phyloP scores from a whole-genome alignment of 2,113 vertebrate genomes.

The Nibea coibor region DNA sequence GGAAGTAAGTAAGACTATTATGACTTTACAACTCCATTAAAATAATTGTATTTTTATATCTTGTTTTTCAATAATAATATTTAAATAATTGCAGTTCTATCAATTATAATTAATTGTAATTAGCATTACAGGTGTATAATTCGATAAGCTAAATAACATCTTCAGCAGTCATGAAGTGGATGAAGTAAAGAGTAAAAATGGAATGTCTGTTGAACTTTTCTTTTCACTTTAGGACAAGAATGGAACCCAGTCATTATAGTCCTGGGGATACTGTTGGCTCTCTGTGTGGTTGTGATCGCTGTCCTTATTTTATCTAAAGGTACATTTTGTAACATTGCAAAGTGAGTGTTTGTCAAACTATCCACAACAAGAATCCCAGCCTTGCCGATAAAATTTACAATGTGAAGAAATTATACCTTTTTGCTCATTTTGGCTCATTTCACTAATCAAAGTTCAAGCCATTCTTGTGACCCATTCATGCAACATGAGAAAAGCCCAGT shows the following conservation, averaged over 20 bases:
- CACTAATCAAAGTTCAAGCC: no score
- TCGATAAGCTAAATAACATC: no score
- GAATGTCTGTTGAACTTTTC: not conserved
- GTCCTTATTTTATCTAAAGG: conserved; percentile 17
- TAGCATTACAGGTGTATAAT: not conserved
- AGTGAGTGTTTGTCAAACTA: not conserved
- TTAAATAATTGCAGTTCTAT: no score
- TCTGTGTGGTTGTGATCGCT: conserved; percentile 27
- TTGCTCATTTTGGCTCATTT: no score
- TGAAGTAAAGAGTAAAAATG: not conserved
- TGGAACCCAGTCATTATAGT: not conserved
- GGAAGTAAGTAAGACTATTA: not conserved
- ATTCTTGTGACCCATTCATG: no score
- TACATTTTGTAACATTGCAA: not conserved
- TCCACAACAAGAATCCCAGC: not conserved
- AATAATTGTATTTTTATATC: no score
- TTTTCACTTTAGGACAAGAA: not conserved
- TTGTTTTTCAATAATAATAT: no score
- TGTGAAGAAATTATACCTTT: no score
- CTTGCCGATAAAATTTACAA: no score
- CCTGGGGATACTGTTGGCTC: conserved; percentile 14
- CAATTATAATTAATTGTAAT: not conserved
- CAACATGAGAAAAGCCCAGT: no score
- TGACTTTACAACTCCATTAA: not conserved
- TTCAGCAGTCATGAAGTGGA: no score